These are phyloP conservation scores for Bombus sylvicola DNA, from an alignment of 1,140 invertebrate genomes.

Conservation along the genomic window DNA sequence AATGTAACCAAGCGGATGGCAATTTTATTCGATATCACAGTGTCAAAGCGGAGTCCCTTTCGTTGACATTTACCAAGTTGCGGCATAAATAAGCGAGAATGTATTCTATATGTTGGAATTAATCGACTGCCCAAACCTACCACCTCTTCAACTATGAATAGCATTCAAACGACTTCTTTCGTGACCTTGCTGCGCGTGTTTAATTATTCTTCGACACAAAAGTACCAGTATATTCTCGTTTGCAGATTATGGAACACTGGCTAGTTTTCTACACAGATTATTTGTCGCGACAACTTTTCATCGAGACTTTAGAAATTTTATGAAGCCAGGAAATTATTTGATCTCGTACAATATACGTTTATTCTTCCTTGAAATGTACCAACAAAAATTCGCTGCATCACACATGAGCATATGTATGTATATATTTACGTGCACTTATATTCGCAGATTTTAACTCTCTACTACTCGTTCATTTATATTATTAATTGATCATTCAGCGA, in stretches of 20 bases:
- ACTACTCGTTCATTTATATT: too few species aligned
- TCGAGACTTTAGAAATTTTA: neutral
- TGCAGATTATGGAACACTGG: neutral
- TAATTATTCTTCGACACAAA: neutral
- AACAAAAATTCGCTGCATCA: too few species aligned
- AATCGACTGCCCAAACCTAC: neutral
- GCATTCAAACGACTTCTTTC: neutral
- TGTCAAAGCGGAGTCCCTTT: neutral
- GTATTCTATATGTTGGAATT: neutral
- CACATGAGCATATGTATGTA: too few species aligned
- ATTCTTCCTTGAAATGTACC: too few species aligned
- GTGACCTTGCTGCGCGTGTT: neutral
- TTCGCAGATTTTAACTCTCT: neutral
- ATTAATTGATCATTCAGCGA: too few species aligned
- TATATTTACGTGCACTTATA: neutral
- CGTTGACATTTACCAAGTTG: slow-evolving; percentile 6
- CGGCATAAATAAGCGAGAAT: neutral
- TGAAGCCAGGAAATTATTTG: neutral
- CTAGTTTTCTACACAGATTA: neutral
- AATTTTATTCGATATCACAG: neutral
- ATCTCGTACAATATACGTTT: too few species aligned
- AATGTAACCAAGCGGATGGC: neutral
- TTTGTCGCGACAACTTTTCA: neutral
- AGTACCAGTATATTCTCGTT: neutral
- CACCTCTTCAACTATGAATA: neutral